Base-by-base conservation (phyloP, 2,888 invertebrate genomes). In the Cheilosia grossa region DNA sequence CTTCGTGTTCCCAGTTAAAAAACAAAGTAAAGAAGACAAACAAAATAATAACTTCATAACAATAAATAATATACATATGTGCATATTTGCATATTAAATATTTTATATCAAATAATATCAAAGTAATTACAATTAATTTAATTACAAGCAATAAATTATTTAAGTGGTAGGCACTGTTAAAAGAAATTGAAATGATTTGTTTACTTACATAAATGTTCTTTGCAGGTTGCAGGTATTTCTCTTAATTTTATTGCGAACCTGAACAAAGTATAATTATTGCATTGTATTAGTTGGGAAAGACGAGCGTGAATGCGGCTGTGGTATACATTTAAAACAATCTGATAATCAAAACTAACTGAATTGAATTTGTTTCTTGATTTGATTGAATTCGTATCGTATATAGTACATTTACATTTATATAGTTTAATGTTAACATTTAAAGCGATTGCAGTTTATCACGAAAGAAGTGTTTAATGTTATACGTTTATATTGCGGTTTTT, bases 401-500 rank as follows among this genome's bases (percentile, higher is more conserved):
- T 66, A 63, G 42, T 53, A 64, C 49, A 67, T 63, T 74, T 74
- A 64, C 40, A 75, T 69, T 74, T 73, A 66, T 72, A 59, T 56
- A 58, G 56, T 78, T 78, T 82, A 74, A 73, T 77, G 30, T 87
- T 82, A 87, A 86, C 87, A 87, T 78, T 87, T 87, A 87, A 87
- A 87, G 87, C 87, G 82, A 83, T 85, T 87, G 87, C 83, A 79
- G 75, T 87, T 66, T 81, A 87, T 86, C 85, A 85, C 85, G 77
- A 85, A 63, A 58, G 27, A 77, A 72, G 27, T 79, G 27, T 74
- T 78, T 64, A 74, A 70, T 64, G 49, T 73, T 67, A 51, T 66
- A 59, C 37, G 58, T 37, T 27, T 66, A 67, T 83, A 83, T 79
- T 80, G 74, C 79, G 70, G 59, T 69, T 64, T 64, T 77, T 77